A percentile compares a stretch with the other conserved stretches of the same genome.
Evolutionary conservation across 2,888 invertebrate genomes (phyloP).

Genomic region (Tortrix viridana): DNA sequence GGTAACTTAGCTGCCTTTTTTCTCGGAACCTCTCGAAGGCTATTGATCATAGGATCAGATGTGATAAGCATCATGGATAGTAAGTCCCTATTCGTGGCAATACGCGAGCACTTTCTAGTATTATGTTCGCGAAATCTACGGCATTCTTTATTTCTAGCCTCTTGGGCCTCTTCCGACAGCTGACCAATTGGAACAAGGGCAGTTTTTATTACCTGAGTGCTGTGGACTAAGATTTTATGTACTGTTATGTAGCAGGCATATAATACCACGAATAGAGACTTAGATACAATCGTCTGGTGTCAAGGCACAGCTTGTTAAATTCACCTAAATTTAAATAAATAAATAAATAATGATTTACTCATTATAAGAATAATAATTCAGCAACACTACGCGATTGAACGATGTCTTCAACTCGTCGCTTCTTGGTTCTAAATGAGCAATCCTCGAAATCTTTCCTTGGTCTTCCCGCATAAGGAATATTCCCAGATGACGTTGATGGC

Average conservation of each 20-base stretch:
- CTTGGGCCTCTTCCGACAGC: not conserved
- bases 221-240: not conserved
- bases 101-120: not conserved
- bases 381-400: too few relatives aligned
- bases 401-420: too few relatives aligned
- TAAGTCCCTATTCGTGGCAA: not conserved
- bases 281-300: not conserved
- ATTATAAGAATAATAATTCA: too few relatives aligned
- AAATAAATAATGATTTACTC: too few relatives aligned
- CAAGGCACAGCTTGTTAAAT: constrained; percentile 1
- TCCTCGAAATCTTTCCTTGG: too few relatives aligned
- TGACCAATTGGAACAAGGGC: not conserved
- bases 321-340: constrained; percentile 1
- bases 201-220: not conserved
- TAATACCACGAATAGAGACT: constrained; percentile 1
- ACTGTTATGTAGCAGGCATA: constrained; percentile 6
- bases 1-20: not conserved
- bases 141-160: not conserved
- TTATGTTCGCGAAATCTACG: not conserved
- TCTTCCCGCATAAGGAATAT: too few relatives aligned
- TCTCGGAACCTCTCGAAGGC: not conserved
- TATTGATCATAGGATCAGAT: not conserved
- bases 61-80: not conserved
- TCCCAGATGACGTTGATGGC: too few relatives aligned
- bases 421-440: too few relatives aligned